phyloP scores from a whole-genome alignment of 2,113 vertebrate species.

The Acrocephalus kingi region DNA sequence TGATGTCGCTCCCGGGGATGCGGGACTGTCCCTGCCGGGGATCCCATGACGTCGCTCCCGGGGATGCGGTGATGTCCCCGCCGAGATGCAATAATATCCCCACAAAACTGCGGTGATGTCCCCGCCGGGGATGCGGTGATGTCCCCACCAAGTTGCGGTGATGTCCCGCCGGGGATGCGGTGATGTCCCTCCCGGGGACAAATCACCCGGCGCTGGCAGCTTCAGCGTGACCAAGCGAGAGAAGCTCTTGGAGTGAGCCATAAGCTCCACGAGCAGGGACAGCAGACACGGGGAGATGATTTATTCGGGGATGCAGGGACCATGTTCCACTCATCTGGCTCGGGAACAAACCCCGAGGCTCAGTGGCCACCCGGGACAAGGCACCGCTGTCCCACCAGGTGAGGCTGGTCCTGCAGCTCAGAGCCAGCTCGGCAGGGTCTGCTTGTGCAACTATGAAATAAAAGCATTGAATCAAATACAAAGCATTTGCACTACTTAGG shows the following conservation, averaged over 20 bases:
- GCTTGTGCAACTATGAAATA: background rate
- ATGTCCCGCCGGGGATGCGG: background rate
- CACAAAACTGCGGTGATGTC: background rate
- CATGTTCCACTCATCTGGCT: fast-evolving
- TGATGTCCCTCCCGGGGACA: background rate
- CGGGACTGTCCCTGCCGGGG: background rate
- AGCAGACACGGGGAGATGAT: background rate
- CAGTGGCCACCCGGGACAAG: background rate
- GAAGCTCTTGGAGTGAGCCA: background rate
- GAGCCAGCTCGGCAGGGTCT: background rate
- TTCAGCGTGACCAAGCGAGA: background rate
- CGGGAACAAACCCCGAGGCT: background rate
- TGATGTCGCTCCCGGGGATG: background rate
- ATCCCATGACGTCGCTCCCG: background rate
- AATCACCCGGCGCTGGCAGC: background rate
- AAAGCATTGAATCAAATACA: background rate
- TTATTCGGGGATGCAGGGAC: background rate
- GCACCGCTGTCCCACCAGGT: background rate
- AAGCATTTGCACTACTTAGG: background rate
- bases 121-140: background rate
- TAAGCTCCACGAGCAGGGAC: background rate
- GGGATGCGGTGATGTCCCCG: background rate
- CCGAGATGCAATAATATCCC: too few species aligned
- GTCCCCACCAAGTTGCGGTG: background rate
- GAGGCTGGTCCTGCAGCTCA: background rate